Percentiles rank a stretch among this genome's conserved stretches.
Evolutionary conservation across 2,113 vertebrate genomes (phyloP).

Genomic region (Mixornis gularis): DNA sequence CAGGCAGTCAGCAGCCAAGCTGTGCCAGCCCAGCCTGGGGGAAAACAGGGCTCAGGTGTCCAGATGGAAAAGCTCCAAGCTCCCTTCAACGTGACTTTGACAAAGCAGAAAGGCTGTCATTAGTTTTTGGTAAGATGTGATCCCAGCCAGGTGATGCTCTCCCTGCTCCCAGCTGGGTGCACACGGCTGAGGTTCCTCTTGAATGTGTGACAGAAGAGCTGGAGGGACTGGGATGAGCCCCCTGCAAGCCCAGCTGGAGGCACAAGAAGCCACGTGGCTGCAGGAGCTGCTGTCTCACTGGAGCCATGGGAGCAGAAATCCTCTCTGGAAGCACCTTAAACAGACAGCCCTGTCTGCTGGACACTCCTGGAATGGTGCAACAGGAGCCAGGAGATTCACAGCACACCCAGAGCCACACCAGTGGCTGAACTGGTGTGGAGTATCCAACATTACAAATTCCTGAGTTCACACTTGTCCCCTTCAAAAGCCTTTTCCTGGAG

Average conservation of each 20-base stretch:
- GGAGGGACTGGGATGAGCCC: background rate
- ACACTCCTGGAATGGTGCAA: background rate
- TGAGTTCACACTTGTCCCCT: background rate
- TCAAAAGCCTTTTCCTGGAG: background rate
- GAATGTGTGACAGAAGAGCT: rapidly evolving
- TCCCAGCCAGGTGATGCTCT: background rate
- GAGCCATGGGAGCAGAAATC: background rate
- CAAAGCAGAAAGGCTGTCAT: background rate
- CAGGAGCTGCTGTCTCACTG: background rate
- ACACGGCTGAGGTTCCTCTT: background rate
- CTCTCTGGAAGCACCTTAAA: background rate
- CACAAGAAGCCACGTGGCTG: background rate
- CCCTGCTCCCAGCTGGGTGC: rapidly evolving
- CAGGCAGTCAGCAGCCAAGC: background rate
- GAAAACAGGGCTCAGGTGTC: background rate
- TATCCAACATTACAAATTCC: background rate
- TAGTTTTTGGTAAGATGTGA: background rate
- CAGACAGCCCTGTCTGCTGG: background rate
- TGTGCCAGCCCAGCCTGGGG: background rate
- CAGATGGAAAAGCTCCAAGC: background rate
- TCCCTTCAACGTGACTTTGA: background rate
- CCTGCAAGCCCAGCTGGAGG: background rate
- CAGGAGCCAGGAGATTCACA: background rate
- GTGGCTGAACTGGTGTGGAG: background rate
- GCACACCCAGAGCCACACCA: background rate